Percentiles rank a stretch among this genome's conserved stretches.
These are phyloP conservation scores for Sitta carolinensis DNA, from an alignment of 2,797 vertebrate genomes.

Conservation along the genomic window DNA sequence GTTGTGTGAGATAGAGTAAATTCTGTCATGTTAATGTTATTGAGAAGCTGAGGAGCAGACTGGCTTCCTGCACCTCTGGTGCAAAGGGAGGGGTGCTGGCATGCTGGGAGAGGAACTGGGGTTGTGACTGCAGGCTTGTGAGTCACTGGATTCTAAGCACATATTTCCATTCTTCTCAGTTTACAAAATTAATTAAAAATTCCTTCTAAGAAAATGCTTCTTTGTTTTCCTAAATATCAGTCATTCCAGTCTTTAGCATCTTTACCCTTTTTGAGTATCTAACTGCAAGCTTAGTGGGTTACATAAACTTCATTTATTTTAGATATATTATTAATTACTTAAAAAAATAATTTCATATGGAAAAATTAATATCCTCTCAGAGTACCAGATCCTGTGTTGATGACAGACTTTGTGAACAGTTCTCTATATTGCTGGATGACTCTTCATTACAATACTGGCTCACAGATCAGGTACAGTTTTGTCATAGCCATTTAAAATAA, in stretches of 20 bases:
- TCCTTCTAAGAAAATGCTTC: background rate
- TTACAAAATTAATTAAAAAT: background rate
- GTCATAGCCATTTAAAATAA: background rate
- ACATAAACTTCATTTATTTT: background rate
- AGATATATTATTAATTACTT: conserved; percentile 4
- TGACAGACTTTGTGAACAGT: background rate
- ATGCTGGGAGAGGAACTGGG: background rate
- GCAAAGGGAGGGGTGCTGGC: background rate
- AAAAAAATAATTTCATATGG: background rate
- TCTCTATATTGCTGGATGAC: background rate
- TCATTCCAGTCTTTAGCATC: background rate
- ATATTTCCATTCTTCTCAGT: background rate
- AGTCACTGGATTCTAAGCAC: background rate
- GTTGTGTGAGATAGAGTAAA: background rate
- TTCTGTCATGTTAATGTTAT: background rate
- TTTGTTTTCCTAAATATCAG: background rate
- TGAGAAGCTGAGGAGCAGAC: background rate
- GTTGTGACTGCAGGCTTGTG: background rate
- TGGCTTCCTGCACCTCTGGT: background rate
- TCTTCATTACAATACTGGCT: background rate
- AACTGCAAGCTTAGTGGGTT: background rate
- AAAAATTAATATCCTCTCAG: background rate
- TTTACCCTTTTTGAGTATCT: background rate
- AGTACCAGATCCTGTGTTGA: background rate
- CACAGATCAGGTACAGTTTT: background rate